Evolutionary conservation across 64 coral and sea anemone species (phyloP), one percentile per base, ranked within the genome.

Genomic region (Stichodactyla mertensii): DNA sequence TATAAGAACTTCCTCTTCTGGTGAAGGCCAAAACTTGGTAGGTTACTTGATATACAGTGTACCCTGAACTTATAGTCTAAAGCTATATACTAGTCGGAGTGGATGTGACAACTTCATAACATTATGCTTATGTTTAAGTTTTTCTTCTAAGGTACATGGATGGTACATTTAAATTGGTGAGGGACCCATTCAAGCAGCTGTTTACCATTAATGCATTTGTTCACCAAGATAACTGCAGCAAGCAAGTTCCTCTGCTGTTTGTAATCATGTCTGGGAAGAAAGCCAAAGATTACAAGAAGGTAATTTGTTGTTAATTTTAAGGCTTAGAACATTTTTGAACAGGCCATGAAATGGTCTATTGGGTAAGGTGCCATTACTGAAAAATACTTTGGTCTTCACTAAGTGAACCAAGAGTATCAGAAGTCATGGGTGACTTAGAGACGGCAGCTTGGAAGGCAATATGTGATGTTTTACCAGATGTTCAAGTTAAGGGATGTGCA

Each of bases 191-290:
- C 55, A 84, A 51, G 51, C 82, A 84, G 55, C 82, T 84, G 13
- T 84, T 56, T 84, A 56, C 82, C 55, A 24, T 84, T 16, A 57
- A 84, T 58, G 82, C 82, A 19, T 84, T 84, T 59, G 82, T 84
- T 61, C 20, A 16, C 4, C 31, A 61, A 18, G 52, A 26, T 8
- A 55, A 84, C 13, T 84, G 82, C 55, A 61, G 55, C 19, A 84
- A 84, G 53, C 82, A 84, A 55, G 82, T 84, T 10, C 82, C 82
- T 4, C 52, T 59, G 4, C 55, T 61, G 55, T 84, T 26, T 51
- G 51, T 84, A 20, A 18, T 84, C 2, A 84, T 84, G 82, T 84
- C 82, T 58, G 82, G 82, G 59, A 19, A 26, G 22, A 57, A 61
- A 20, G 24, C 16, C 10, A 28, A 55, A 36, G 82, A 84, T n/a